Conservation (phyloP, 2,113 vertebrate genomes). For the Regulus satrapa region DNA sequence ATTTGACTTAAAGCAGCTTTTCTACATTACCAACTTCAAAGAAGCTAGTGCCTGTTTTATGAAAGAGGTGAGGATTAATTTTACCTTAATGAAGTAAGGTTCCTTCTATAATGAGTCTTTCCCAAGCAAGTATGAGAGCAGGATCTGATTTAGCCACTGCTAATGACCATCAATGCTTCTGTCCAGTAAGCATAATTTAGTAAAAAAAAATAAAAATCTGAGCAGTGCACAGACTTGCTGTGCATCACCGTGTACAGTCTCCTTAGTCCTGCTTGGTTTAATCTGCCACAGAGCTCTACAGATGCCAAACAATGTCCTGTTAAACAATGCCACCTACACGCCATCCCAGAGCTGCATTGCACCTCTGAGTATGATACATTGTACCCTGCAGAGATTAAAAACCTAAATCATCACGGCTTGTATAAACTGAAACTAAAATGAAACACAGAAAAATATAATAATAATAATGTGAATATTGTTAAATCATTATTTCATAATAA, state of each 20-base stretch:
- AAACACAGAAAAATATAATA: neutral
- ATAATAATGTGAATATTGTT: neutral
- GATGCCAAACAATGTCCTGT: accelerated
- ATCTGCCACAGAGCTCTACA: neutral
- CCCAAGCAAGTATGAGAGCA: neutral
- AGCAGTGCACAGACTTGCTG: neutral
- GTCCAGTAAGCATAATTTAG: neutral
- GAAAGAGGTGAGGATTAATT: neutral
- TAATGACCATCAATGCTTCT: neutral
- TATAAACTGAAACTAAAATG: neutral
- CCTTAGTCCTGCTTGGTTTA: neutral
- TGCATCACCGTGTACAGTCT: neutral
- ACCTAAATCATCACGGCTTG: neutral
- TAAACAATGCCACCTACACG: neutral
- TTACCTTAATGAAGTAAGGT: neutral
- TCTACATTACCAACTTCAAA: neutral
- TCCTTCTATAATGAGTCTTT: neutral
- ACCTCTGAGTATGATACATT: neutral
- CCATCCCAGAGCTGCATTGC: neutral
- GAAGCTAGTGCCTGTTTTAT: neutral
- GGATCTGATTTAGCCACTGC: neutral
- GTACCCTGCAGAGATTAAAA: neutral
- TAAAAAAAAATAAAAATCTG: neutral
- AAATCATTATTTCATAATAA: neutral
- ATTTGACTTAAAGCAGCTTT: neutral